phyloP scores from a whole-genome alignment of 2,888 invertebrate species.

The Parnassius apollo region DNA sequence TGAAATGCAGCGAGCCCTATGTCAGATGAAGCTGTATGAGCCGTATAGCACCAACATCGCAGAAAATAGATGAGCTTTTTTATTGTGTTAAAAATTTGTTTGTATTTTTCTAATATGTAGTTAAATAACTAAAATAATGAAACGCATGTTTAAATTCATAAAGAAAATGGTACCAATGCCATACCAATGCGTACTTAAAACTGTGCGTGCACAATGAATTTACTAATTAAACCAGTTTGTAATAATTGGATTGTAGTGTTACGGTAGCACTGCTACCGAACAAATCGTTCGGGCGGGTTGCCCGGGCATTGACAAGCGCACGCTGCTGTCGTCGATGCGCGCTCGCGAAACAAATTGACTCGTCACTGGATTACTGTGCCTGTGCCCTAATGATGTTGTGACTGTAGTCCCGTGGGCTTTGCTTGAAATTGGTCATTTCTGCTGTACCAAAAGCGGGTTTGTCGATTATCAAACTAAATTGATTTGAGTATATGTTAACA shows the following conservation, averaged over 20 bases:
- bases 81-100: no score
- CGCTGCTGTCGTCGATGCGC: conserved; percentile 5
- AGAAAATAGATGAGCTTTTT: no score
- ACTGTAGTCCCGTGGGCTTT: conserved; percentile 3
- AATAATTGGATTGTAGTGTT: conserved; percentile 3
- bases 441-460: not conserved
- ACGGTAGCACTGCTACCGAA: conserved; percentile 1
- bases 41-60: no score
- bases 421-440: not conserved
- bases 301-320: conserved; percentile 10
- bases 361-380: conserved; percentile 30
- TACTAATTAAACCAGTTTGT: not conserved
- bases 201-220: not conserved
- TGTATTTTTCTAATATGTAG: no score
- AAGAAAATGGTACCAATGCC: not conserved
- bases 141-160: no score
- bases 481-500: not conserved
- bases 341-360: conserved; percentile 30
- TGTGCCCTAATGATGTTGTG: conserved; percentile 18
- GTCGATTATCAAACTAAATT: not conserved
- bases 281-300: not conserved
- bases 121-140: no score
- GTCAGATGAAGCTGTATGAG: no score
- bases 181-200: no score
- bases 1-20: no score